A percentile compares a stretch with the other conserved stretches of the same genome.
These are phyloP conservation scores for Periophthalmus modestus DNA, from an alignment of 2,113 vertebrate species.

Conservation along the genomic window DNA sequence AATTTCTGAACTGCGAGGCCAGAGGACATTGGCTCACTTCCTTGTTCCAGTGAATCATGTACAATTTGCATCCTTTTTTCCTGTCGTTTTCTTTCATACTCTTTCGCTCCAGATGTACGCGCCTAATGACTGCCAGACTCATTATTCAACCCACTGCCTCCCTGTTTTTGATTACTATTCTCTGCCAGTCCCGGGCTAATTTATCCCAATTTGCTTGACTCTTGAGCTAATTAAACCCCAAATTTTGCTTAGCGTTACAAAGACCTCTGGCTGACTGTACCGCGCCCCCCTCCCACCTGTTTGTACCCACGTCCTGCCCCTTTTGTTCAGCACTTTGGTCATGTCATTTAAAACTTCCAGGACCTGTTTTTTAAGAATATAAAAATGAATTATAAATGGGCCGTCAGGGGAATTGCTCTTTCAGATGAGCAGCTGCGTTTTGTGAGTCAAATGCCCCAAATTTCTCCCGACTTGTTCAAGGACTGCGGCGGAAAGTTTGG, in stretches of 20 bases:
- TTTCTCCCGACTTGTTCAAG: conserved; percentile 45
- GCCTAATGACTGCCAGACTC: conserved; percentile 31
- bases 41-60: conserved; percentile 5
- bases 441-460: conserved; percentile 65
- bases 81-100: conserved; percentile 23
- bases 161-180: conserved; percentile 58
- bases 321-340: conserved; percentile 57
- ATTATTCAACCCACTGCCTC: conserved; percentile 37
- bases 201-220: conserved; percentile 57
- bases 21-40: conserved; percentile 6
- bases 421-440: conserved; percentile 64
- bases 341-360: conserved; percentile 55
- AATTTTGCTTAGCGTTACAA: conserved; percentile 53
- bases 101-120: conserved; percentile 45
- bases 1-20: not conserved
- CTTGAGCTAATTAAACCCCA: conserved; percentile 56
- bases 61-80: conserved; percentile 15
- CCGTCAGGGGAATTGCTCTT: conserved; percentile 58
- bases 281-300: conserved; percentile 50
- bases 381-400: conserved; percentile 69
- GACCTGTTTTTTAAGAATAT: conserved; percentile 32
- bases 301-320: conserved; percentile 52
- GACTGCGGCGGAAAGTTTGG: conserved; percentile 47
- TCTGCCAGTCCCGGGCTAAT: conserved; percentile 47
- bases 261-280: conserved; percentile 43